Percentiles rank a stretch among this genome's conserved stretches.
phyloP scores from a whole-genome alignment of 2,113 vertebrate species.

The Columba livia region DNA sequence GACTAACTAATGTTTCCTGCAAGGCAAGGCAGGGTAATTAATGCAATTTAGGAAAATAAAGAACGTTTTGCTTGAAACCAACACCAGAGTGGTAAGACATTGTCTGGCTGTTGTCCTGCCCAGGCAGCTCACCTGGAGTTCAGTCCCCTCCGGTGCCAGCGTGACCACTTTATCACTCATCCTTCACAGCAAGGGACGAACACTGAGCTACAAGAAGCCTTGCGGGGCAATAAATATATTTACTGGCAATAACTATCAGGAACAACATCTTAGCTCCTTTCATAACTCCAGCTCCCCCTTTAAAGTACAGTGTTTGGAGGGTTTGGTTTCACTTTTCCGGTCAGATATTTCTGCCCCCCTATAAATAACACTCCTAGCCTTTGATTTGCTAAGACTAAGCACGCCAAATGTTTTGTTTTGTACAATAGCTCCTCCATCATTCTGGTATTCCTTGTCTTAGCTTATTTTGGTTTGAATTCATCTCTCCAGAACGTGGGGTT shows the following conservation, averaged over 20 bases:
- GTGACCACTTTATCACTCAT: not conserved
- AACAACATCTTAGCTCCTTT: not conserved
- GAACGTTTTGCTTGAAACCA: not conserved
- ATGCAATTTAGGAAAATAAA: not conserved
- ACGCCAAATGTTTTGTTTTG: conserved; percentile 6
- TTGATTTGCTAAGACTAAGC: conserved; percentile 1
- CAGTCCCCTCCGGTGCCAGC: accelerated
- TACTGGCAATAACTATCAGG: not conserved
- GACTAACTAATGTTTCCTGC: not conserved
- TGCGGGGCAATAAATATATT: not conserved
- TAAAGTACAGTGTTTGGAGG: not conserved
- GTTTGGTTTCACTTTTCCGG: not conserved
- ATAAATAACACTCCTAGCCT: not conserved
- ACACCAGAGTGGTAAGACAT: not conserved
- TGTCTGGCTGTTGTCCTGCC: not conserved
- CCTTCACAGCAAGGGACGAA: not conserved
- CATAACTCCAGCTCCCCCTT: not conserved
- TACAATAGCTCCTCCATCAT: conserved; percentile 21
- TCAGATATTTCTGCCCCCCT: not conserved
- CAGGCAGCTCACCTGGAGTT: not conserved
- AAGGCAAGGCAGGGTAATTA: not conserved
- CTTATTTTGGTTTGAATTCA: conserved; percentile 33
- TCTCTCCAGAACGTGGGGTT: not conserved
- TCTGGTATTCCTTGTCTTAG: not conserved
- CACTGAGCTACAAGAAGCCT: not conserved